Evolutionary conservation across 2,888 invertebrate species (phyloP).

Genomic region (Metalampra italica): DNA sequence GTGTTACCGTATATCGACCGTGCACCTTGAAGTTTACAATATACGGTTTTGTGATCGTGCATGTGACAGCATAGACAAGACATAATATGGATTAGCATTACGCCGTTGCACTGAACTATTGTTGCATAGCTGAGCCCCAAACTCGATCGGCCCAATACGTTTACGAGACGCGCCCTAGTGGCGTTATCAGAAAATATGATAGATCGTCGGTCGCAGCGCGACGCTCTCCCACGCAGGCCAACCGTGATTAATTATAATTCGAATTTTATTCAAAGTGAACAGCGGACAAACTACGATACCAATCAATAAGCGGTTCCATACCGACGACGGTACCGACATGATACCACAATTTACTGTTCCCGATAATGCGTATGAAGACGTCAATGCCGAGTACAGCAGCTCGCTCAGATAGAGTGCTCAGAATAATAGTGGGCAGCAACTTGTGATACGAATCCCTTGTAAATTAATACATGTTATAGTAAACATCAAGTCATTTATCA

Average conservation of each 20-base stretch:
- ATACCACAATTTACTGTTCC: conserved; percentile 74
- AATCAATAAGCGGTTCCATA: conserved; percentile 79
- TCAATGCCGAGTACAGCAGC: conserved; percentile 61
- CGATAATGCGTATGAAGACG: conserved; percentile 72
- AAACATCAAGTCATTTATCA: conserved; percentile 33
- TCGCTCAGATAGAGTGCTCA: conserved; percentile 51
- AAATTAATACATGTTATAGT: conserved; percentile 40
- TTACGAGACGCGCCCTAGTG: conserved; percentile 68
- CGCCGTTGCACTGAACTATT: conserved; percentile 43
- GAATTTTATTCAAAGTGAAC: conserved; percentile 79
- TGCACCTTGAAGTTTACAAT: neutral
- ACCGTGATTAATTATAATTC: conserved; percentile 78
- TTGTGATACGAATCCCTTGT: conserved; percentile 50
- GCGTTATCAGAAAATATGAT: conserved; percentile 79
- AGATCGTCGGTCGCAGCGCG: conserved; percentile 69
- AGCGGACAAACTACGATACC: conserved; percentile 77
- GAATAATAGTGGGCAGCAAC: conserved; percentile 65
- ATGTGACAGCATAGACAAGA: no score
- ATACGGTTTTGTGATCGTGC: neutral
- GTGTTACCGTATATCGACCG: conserved; percentile 3
- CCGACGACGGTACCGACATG: conserved; percentile 73
- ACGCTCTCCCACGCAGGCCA: conserved; percentile 74
- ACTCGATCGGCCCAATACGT: conserved; percentile 63
- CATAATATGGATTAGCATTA: conserved; percentile 22
- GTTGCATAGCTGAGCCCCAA: conserved; percentile 55